A percentile compares a stretch with the other conserved stretches of the same genome.
Conservation (phyloP, 2,797 vertebrate species). For the Diplodus puntazzo region DNA sequence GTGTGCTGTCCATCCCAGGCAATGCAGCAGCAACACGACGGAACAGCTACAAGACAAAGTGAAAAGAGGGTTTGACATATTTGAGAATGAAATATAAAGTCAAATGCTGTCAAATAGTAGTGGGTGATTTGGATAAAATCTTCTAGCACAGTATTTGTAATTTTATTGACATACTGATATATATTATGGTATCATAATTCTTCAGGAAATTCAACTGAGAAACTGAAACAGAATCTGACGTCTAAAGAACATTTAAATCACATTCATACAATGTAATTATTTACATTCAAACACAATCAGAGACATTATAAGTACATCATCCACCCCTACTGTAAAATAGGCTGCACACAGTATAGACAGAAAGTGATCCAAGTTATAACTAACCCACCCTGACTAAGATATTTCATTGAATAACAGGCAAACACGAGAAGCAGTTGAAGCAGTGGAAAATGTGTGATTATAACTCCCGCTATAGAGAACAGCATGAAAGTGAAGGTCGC, state of each 20-base stretch:
- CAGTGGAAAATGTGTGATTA: constrained; percentile 33
- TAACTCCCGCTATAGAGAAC: constrained; percentile 11
- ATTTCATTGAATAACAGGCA: constrained; percentile 25
- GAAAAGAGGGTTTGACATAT: neutral
- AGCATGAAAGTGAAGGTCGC: constrained; percentile 26
- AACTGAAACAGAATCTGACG: neutral
- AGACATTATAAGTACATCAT: neutral
- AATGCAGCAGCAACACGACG: constrained; percentile 91
- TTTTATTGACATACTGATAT: neutral
- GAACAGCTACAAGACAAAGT: constrained; percentile 86
- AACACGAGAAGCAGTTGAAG: constrained; percentile 33
- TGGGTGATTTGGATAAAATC: constrained; percentile 21
- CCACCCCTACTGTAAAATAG: constrained; percentile 23
- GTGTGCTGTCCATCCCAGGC: constrained; percentile 92
- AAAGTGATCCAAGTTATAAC: neutral
- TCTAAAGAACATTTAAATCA: no score
- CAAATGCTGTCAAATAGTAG: neutral
- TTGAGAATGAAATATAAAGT: neutral
- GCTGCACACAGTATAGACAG: neutral
- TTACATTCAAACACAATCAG: neutral
- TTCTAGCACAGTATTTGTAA: neutral
- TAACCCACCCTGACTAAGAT: neutral
- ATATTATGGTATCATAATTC: neutral
- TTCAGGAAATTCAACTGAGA: neutral
- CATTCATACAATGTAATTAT: neutral